Base-by-base conservation (phyloP, 2,888 invertebrate genomes). In the Zootermopsis nevadensis region DNA sequence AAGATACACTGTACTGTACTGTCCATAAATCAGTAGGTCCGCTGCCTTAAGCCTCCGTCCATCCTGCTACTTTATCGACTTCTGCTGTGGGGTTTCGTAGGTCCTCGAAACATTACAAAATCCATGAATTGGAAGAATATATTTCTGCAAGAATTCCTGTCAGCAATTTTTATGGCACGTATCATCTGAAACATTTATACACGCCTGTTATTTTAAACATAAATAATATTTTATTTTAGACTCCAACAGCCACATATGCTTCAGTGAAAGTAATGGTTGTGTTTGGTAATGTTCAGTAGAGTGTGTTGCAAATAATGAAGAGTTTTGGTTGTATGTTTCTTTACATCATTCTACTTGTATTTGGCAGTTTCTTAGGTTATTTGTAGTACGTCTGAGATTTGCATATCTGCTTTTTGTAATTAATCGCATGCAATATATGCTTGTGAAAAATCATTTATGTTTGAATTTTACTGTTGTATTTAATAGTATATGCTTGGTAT, bases 1-100 rank as follows among this genome's bases (percentile, higher is more conserved):
- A 38, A 74, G 35, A 74, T 38, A 38, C n/a, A 38, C 38, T 38
- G 38, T 33, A 74, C 38, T 74, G 19, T 38, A 24, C n/a, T 27
- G 24, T 38, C 35, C 33, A 74, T 74, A 74, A 74, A 74, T 74
- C 74, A 74, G 74, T 35, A 74, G 12, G 33, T 74, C 38, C 22
- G 31, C n/a, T 74, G 38, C n/a, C 74, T 74, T 74, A 74, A 74
- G 74, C 74, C 33, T 24, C 38, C 33, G 33, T 35, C 35, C 38
- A 15, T 38, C 38, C 7, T 35, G 24, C 33, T 74, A n/a, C 38
- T n/a, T 74, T 74, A 74, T 74, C 74, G 74, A 74, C 22, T 38
- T 3, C 38, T n/a, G 38, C 33, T 7, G 35, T 38, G 24, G 74
- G 38, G 74, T 74, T n/a, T 74, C 74, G 38, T 74, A 74, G 74